Evolutionary conservation across 2,797 vertebrate species (phyloP).

Genomic region (Myotis pilosus): DNA sequence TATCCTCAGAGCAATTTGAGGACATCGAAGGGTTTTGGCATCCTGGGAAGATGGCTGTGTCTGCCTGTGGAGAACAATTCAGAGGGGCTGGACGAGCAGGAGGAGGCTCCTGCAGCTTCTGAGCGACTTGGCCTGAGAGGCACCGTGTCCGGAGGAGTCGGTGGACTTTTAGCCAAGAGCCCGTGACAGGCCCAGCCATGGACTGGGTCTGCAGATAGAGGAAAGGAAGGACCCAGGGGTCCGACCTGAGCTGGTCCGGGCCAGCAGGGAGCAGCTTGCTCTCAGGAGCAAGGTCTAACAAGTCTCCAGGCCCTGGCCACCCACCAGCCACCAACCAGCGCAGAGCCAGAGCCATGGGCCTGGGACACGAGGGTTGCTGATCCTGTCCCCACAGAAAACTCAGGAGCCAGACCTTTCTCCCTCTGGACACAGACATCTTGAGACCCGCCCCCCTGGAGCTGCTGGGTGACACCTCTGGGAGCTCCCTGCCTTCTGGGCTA

Average conservation of each 20-base stretch:
- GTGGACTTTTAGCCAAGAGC: not conserved
- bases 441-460: not conserved
- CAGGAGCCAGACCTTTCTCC: not conserved
- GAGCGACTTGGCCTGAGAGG: not conserved
- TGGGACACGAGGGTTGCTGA: not conserved
- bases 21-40: not conserved
- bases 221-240: not conserved
- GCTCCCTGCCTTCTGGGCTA: not conserved
- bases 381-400: not conserved
- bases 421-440: too few relatives aligned
- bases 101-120: not conserved
- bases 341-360: not conserved
- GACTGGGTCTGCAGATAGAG: not conserved
- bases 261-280: not conserved
- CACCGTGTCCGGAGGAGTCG: rapidly evolving
- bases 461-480: not conserved
- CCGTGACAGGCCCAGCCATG: not conserved
- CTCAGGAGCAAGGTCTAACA: not conserved
- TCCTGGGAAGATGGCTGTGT: not conserved
- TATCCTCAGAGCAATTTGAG: not conserved
- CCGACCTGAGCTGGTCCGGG: not conserved
- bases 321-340: not conserved
- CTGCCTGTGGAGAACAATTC: not conserved
- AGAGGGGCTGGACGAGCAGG: not conserved
- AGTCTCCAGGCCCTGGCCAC: not conserved